Evolutionary conservation across 2,888 invertebrate genomes (phyloP), one percentile per base, ranked within the genome.

Genomic region (Operophtera brumata): DNA sequence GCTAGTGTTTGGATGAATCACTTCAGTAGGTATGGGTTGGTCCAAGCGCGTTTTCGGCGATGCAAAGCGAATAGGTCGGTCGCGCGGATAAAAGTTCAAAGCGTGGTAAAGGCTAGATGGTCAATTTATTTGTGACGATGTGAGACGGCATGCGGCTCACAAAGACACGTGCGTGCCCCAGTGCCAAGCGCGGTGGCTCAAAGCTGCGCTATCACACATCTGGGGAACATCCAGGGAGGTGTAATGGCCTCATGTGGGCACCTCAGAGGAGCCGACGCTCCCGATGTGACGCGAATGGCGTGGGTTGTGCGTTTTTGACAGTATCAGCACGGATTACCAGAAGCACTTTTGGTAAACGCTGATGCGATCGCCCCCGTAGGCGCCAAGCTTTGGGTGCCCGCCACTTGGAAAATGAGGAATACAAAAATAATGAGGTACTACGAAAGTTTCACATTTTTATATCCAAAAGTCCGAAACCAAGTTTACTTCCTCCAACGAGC

Each of bases 131-230:
- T 77, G 69, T 68, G 77, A 71, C 79, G 86, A 84, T 77, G 84
- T 79, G 85, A 78, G 82, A 80, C 84, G 82, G 82, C 77, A 75
- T 73, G 75, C 52, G 75, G 69, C 54, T 46, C 64, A 73, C 87
- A 89, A 87, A 89, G 80, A 82, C 88, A 89, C 89, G 89, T 80
- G 81, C 84, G 77, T 86, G 86, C 67, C 84, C 84, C 69, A 61
- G 76, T 77, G 78, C 79, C 75, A 69, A 72, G 72, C 70, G 77
- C 80, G 79, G 77, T 71, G 50, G 70, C 61, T 80, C 84, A 87
- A 86, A 86, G 86, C 63, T 51, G 62, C 72, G 72, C 71, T 82
- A 82, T 82, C 81, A 70, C 58, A 49, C 71, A 82, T 83, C 82
- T 78, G 72, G 72, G n/a, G 69, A 80, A 77, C 78, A 71, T 77